Conservation (phyloP, 2,113 vertebrate genomes). For the Amphiprion ocellaris region DNA sequence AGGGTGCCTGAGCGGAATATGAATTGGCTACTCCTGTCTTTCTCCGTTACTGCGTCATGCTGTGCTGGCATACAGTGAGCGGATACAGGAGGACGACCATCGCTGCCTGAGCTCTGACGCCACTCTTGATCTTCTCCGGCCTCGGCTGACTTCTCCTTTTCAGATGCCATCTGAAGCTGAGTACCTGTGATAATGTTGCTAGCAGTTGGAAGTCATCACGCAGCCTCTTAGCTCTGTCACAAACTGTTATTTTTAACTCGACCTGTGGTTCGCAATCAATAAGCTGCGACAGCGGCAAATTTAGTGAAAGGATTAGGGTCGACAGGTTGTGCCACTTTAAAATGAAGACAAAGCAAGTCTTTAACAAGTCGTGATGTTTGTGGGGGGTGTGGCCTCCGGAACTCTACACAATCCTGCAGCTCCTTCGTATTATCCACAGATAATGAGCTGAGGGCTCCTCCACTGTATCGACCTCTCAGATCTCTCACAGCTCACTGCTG, state of each 20-base stretch:
- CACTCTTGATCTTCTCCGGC: slow-evolving; percentile 7
- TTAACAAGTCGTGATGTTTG: slow-evolving; percentile 61
- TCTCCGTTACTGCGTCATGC: slow-evolving; percentile 49
- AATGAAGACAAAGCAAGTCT: slow-evolving; percentile 54
- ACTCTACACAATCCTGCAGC: slow-evolving; percentile 15
- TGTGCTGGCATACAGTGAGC: slow-evolving; percentile 64
- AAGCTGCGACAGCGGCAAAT: slow-evolving; percentile 15
- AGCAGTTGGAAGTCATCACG: slow-evolving; percentile 32
- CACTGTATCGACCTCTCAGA: slow-evolving; percentile 67
- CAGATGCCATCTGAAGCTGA: slow-evolving; percentile 10
- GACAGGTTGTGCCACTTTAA: slow-evolving; percentile 25
- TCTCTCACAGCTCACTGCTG: slow-evolving; percentile 67
- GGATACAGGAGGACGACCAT: slow-evolving; percentile 37
- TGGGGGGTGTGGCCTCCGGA: slow-evolving; percentile 1
- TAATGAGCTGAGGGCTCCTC: slow-evolving; percentile 75
- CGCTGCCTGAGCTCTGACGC: slow-evolving; percentile 8
- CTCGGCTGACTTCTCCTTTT: slow-evolving; percentile 13
- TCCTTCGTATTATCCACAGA: slow-evolving; percentile 14
- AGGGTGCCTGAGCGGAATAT: slow-evolving; percentile 66
- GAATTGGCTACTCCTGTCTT: slow-evolving; percentile 47
- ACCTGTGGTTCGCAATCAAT: slow-evolving; percentile 46
- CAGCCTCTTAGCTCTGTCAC: slow-evolving; percentile 27
- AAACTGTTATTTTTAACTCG: slow-evolving; percentile 42
- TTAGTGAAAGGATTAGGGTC: slow-evolving; percentile 25
- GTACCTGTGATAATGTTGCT: slow-evolving; percentile 14